Base-by-base conservation (phyloP, 2,113 vertebrate species). In the Loxodonta africana region DNA sequence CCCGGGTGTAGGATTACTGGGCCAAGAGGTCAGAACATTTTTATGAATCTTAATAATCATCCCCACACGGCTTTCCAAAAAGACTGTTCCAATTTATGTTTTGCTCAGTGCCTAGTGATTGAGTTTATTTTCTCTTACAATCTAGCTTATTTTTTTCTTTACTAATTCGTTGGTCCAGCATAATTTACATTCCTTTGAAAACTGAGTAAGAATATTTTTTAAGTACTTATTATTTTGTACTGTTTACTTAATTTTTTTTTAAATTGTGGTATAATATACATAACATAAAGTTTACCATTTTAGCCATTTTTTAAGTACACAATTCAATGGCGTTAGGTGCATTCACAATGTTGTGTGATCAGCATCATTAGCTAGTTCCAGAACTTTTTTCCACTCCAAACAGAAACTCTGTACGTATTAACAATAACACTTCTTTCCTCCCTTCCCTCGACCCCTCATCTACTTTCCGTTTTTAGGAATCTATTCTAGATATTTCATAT, bases 41-140 rank as follows among this genome's bases (percentile, higher is more conserved):
- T 87, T 44, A n/a, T 2, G 53, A 51, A 51, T 82, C 46, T 53
- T 65, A 81, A 25, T 37, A 37, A 85, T 78, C 11, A 0, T 37
- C 78, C 84, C n/a, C 85, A 74, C 33, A 57, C 26, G 84, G 76
- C 86, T 81, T 84, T 86, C 78, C 71, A 92, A 89, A 92, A 89
- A 78, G 67, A 81, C 3, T 17, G 37, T n/a, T n/a, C 20, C 12
- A 44, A 21, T 53, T 53, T 57, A 57, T 63, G 33, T 90, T 65
- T 48, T 71, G 67, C 12, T 91, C 44, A 51, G 21, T 41, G 48
- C 53, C 53, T 78, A 11, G 25, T 63, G 83, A 69, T 30, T 37
- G 73, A 77, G 25, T 60, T 74, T 18, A 5, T 17, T 73, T 90
- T 87, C 74, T 30, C n/a, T 82, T 15, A 78, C 0, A 14, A 30